Base-by-base conservation (phyloP, 2,113 vertebrate species). In the Tringa solitaria region DNA sequence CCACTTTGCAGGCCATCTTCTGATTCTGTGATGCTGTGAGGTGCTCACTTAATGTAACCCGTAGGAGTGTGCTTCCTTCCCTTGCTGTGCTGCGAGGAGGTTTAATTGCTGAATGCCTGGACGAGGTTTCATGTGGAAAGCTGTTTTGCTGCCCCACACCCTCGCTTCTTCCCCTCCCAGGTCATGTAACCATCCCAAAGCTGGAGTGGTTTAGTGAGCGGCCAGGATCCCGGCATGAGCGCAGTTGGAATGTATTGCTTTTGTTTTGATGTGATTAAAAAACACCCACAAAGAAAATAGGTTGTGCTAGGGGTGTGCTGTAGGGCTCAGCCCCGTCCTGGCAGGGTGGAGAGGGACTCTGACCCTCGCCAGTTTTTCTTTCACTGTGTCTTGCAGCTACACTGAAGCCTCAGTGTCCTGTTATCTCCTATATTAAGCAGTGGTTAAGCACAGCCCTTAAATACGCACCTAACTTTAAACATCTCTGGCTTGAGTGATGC, bases 231-330 rank as follows among this genome's bases (percentile, higher is more conserved):
- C 4, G 0, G 85, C 33, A 27, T 27, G 70, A 68, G 39, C 14
- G 3, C 39, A 4, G 24, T 69, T 85, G 32, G 50, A 91, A 69
- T 0, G 4, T 75, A 30, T 56, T 90, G 33, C 28, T 81, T 87
- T 87, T 93, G 75, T 80, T 95, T 81, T 74, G 45, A 59, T 88
- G 43, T 33, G 69, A 78, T 87, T n/a, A 32, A 88, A 83, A 93
- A 86, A 80, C 86, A 90, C 67, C 75, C 72, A 60, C 59, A 80
- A 88, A 69, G 82, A 90, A 92, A 89, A 90, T 12, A n/a, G 0
- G 0, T 50, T 90, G 70, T 22, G n/a, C 61, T 48, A 4, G 12
- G 59, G 28, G 7, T 76, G 45, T 65, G 78, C 20, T 69, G 18
- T 11, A 18, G 56, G 50, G 45, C 48, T 82, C 28, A 37, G 43